These are phyloP conservation scores for Bombyx mandarina DNA, from an alignment of 1,140 invertebrate genomes.

Conservation along the genomic window DNA sequence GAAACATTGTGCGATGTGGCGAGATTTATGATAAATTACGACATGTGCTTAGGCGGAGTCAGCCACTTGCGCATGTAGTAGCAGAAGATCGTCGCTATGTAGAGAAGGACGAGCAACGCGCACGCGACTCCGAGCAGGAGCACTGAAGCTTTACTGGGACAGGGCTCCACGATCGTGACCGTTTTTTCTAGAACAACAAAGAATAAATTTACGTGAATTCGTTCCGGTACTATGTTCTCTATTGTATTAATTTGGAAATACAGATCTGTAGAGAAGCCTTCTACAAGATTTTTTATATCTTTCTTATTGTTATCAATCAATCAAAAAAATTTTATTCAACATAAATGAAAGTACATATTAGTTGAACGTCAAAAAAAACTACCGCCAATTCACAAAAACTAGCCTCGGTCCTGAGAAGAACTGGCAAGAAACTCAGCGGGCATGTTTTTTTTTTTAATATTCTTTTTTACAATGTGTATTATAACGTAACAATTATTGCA, in stretches of 20 bases:
- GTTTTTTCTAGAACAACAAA: conserved; percentile 81
- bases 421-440: too few species aligned
- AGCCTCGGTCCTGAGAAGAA: too few species aligned
- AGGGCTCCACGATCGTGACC: conserved; percentile 87
- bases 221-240: background rate
- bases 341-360: too few species aligned
- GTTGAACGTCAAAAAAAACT: too few species aligned
- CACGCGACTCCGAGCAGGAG: conserved; percentile 90
- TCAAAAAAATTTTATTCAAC: too few species aligned
- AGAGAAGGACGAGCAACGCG: conserved; percentile 89
- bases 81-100: conserved; percentile 89
- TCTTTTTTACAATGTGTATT: too few species aligned
- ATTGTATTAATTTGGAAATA: background rate
- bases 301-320: too few species aligned
- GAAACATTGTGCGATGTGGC: conserved; percentile 14
- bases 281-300: too few species aligned
- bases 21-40: conserved; percentile 60
- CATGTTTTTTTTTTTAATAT: too few species aligned
- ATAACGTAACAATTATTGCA: too few species aligned
- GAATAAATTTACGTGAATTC: background rate
- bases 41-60: conserved; percentile 84
- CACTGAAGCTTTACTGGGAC: conserved; percentile 91
- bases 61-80: conserved; percentile 94
- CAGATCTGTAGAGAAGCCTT: background rate
- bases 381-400: too few species aligned